Conservation (phyloP, 1,140 invertebrate species). For the Lordiphosa collinella region DNA sequence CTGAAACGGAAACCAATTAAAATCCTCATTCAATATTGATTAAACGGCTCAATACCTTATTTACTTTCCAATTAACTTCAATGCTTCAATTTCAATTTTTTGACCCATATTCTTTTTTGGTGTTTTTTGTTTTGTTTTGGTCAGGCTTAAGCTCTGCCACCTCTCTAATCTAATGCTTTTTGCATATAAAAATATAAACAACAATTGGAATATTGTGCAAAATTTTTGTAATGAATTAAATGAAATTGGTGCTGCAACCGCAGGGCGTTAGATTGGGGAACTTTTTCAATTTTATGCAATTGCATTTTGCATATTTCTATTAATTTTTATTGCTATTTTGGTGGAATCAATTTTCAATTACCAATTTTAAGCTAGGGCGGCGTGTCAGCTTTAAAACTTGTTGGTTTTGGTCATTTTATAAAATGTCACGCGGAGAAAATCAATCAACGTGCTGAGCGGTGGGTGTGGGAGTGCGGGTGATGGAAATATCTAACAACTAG, state of each 20-base stretch:
- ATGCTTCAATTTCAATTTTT: constrained; percentile 7
- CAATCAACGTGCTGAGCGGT: constrained; percentile 45
- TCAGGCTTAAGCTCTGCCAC: too few relatives aligned
- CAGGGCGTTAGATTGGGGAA: not conserved
- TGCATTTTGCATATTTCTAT: constrained; percentile 34
- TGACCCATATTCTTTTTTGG: not conserved
- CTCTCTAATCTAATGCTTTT: too few relatives aligned
- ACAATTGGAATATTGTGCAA: too few relatives aligned
- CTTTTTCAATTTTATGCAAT: constrained; percentile 5
- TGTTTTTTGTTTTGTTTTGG: not conserved
- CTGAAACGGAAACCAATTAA: constrained; percentile 11
- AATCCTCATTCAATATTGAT: constrained; percentile 7
- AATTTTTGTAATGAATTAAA: too few relatives aligned
- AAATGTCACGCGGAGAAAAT: constrained; percentile 60
- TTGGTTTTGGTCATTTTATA: constrained; percentile 53
- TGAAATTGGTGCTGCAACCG: too few relatives aligned
- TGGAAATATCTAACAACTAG: constrained; percentile 20
- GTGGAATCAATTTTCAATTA: constrained; percentile 70
- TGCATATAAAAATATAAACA: too few relatives aligned
- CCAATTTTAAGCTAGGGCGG: constrained; percentile 39
- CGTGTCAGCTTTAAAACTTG: constrained; percentile 50
- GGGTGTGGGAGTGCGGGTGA: not conserved
- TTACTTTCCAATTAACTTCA: constrained; percentile 9
- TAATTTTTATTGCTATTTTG: constrained; percentile 50
- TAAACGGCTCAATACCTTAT: not conserved